Evolutionary conservation across 2,113 vertebrate species (phyloP), one percentile per base, ranked within the genome.

Genomic region (Psittacara wagleri): DNA sequence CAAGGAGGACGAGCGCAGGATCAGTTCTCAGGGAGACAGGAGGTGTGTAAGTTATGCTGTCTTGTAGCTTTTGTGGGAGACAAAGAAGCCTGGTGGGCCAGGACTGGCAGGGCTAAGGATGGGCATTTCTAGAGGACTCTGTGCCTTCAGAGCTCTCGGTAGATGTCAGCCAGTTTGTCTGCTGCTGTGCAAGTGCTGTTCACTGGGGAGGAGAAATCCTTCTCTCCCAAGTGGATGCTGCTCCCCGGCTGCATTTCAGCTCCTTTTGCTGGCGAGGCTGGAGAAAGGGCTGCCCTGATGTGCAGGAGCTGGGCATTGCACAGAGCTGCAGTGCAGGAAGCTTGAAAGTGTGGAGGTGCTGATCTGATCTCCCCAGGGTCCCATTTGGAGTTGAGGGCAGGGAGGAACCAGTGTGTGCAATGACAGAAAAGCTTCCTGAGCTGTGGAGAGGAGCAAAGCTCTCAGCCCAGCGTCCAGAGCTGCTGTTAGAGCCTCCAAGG

Each of bases 91-190:
- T 81, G 81, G 55, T 43, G 52, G 67, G 74, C 70, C 43, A 33
- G 35, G 81, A 95, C 84, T 37, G 88, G 77, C 68, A 81, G 74
- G 69, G 46, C 55, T 86, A 82, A 78, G 23, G 83, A 84, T 68
- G 48, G 70, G 61, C 57, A 39, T 86, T 92, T 95, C 57, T 49
- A 64, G 78, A 57, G 77, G 73, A 74, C 68, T 77, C 11, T 72
- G 57, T 91, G 86, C 63, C 62, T 85, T 86, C 74, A 72, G 94
- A 95, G 93, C 94, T 55, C 73, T 92, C 39, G 0, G 94, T 74
- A 95, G 87, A 92, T 75, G 67, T 91, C 95, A 94, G 67, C 62
- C 78, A 55, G 52, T 94, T 79, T 61, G 66, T 44, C 72, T 83
- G 79, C 85, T 92, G 73, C 73, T 77, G 61, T 88, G 93, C 72